A percentile compares a stretch with the other conserved stretches of the same genome.
phyloP scores from a whole-genome alignment of 2,113 vertebrate genomes.

The Rhynchopsitta pachyrhyncha region DNA sequence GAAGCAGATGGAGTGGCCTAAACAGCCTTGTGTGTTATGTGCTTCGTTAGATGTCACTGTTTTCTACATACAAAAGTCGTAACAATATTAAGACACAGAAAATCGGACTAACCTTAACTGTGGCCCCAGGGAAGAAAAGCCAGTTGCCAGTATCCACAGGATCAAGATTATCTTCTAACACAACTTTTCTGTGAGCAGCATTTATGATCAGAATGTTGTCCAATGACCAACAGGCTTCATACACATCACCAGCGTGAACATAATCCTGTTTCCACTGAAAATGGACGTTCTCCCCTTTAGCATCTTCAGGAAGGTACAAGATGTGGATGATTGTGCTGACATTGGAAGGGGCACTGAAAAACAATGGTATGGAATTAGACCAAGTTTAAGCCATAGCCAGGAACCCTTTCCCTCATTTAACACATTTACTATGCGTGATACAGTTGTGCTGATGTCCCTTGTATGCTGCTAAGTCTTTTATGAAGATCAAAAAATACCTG shows the following conservation, averaged over 20 bases:
- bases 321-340: conserved; percentile 92
- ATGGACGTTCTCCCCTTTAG: conserved; percentile 81
- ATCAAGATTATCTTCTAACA: conserved; percentile 93
- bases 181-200: conserved; percentile 84
- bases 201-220: conserved; percentile 94
- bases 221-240: conserved; percentile 96
- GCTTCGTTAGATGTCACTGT: neutral
- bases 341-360: conserved; percentile 89
- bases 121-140: conserved; percentile 98
- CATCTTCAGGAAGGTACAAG: conserved; percentile 85
- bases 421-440: neutral
- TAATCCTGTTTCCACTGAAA: conserved; percentile 93
- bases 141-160: conserved; percentile 96
- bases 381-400: neutral
- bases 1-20: neutral
- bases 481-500: neutral
- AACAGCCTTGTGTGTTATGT: neutral
- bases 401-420: neutral
- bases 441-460: neutral
- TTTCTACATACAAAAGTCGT: neutral
- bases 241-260: conserved; percentile 83
- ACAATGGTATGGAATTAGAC: neutral
- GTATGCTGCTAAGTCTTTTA: neutral
- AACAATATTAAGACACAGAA: neutral
- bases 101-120: conserved; percentile 86